A percentile compares a stretch with the other conserved stretches of the same genome.
phyloP scores from a whole-genome alignment of 2,113 vertebrate species.

The Pelobates fuscus region DNA sequence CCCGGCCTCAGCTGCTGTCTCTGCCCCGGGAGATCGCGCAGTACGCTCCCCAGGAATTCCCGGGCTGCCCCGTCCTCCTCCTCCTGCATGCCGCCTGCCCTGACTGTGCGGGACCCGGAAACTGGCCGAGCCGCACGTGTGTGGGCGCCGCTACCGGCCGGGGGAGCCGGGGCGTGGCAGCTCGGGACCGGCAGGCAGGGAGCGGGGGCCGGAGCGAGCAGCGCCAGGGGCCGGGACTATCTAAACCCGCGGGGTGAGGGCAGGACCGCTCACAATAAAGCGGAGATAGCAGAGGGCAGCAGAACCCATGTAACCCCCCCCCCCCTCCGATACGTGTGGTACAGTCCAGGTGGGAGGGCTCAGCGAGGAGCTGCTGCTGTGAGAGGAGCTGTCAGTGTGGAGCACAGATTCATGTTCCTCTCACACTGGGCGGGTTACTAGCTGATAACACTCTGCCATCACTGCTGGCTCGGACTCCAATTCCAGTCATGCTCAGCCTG shows the following conservation, averaged over 20 bases:
- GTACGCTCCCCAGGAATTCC: slow-evolving; percentile 67
- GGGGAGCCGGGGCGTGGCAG: background rate
- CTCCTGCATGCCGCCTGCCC: slow-evolving; percentile 38
- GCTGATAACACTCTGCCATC: too few species aligned
- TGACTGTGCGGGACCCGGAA: slow-evolving; percentile 9
- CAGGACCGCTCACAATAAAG: background rate
- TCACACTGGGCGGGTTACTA: too few species aligned
- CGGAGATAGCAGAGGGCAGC: too few species aligned
- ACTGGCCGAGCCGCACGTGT: slow-evolving; percentile 18
- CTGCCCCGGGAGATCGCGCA: slow-evolving; percentile 72
- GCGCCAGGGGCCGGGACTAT: too few species aligned
- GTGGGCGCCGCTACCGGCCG: background rate
- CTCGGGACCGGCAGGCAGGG: background rate
- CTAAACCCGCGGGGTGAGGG: background rate
- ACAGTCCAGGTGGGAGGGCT: background rate
- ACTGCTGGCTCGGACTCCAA: too few species aligned
- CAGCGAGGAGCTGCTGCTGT: background rate
- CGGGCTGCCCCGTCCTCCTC: slow-evolving; percentile 55
- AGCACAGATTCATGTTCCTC: too few species aligned
- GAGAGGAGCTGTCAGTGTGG: background rate
- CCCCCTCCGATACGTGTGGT: background rate
- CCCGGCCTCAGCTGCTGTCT: slow-evolving; percentile 66
- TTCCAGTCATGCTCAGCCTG: too few species aligned
- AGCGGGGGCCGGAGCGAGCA: background rate
- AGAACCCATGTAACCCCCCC: background rate